Evolutionary conservation across 2,888 invertebrate species (phyloP).

Genomic region (Hofmannophila pseudospretella): DNA sequence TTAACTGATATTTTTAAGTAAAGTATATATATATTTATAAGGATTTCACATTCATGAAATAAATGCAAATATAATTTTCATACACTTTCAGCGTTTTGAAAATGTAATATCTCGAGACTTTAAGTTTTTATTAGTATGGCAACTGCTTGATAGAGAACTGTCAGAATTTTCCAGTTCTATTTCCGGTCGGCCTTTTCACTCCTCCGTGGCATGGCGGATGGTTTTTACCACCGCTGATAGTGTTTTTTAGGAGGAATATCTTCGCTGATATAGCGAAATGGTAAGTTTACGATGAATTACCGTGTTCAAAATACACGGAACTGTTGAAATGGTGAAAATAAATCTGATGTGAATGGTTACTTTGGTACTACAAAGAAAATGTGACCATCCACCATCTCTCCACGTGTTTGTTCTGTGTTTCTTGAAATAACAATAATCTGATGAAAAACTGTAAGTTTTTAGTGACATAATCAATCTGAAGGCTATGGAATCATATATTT

Average conservation of each 20-base stretch:
- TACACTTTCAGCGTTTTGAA: no score
- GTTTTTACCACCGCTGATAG: slow-evolving; percentile 63
- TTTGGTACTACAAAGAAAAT: slow-evolving; percentile 6
- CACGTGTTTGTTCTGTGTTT: slow-evolving; percentile 31
- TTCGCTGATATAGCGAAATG: slow-evolving; percentile 73
- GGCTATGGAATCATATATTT: not conserved
- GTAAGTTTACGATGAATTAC: slow-evolving; percentile 49
- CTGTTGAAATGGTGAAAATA: slow-evolving; percentile 25
- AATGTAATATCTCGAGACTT: no score
- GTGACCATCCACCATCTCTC: slow-evolving; percentile 14
- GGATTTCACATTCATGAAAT: no score
- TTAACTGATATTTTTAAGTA: not conserved
- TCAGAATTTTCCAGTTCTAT: slow-evolving; percentile 40
- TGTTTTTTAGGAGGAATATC: slow-evolving; percentile 66
- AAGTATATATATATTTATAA: not conserved
- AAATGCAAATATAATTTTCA: no score
- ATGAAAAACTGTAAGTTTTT: slow-evolving; percentile 15
- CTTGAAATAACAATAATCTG: slow-evolving; percentile 18
- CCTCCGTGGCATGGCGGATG: slow-evolving; percentile 78
- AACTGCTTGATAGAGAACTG: slow-evolving; percentile 42
- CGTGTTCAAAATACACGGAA: slow-evolving; percentile 19
- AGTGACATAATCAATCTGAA: not conserved
- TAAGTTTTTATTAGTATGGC: slow-evolving; percentile 35
- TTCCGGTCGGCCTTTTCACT: slow-evolving; percentile 77
- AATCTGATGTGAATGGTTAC: slow-evolving; percentile 36